Base-by-base conservation (phyloP, 64 coral and sea anemone species). In the Exaiptasia diaphana region DNA sequence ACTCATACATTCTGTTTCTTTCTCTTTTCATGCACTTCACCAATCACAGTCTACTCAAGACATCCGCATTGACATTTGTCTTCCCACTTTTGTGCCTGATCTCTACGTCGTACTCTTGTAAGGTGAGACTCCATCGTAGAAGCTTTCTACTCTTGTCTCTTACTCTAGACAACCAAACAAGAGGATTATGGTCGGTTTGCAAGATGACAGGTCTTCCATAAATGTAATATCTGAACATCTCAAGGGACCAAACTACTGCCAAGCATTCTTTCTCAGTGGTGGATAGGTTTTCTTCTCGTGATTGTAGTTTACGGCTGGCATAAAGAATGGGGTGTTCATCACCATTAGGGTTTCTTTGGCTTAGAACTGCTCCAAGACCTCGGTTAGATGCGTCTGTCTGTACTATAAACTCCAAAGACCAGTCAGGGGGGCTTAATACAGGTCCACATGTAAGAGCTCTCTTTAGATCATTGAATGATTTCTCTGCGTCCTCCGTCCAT, bases 371-470 rank as follows among this genome's bases (percentile, higher is more conserved):
- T 11, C 85, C 74, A 15, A 78, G 24, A n/a, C 85, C 73, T 36
- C 60, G 25, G 28, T 79, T 76, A 17, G 61, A 88, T 0, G 85
- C 85, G 65, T 88, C 85, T 57, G 57, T 49, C 41, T 88, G 73
- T 11, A 88, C 20, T 38, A 55, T 78, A 24, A 87, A 78, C 5
- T 48, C 28, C 14, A 43, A 24, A 17, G 78, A 42, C 44, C 44
- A 78, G 20, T 78, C 20, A 2, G 38, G 83, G 1, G 71, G 52
- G 28, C 26, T 64, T 64, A 86, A 65, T 0, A 86, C 57, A 32
- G 83, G 83, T 5, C 43, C 20, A 36, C 49, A 36, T 20, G 40
- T 26, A n/a, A 88, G 22, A 2, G 33, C 24, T 0, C 20, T 5
- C 56, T 88, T 88, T 31, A 88, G 56, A 35, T 88, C 46, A 22